Base-by-base conservation (phyloP, 2,888 invertebrate genomes). In the Andrena fulva region DNA sequence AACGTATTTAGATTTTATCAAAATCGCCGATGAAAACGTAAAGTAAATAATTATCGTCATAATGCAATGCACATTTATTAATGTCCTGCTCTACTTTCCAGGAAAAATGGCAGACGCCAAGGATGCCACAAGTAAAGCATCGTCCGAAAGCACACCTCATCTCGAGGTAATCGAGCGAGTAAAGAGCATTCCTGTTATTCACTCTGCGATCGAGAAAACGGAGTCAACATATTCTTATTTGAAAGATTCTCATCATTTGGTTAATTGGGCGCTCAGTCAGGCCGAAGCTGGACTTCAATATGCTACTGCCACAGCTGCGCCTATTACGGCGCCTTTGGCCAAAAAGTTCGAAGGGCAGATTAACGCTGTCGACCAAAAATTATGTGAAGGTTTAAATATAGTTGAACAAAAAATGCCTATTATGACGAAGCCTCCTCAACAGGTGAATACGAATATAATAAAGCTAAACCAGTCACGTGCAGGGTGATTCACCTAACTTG, bases 401-500 rank as follows among this genome's bases (percentile, higher is more conserved):
- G 94, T 96, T 1, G 95, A 96, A 92, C 91, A 94, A 70, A 95
- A 95, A 91, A 93, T 95, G 1, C 95, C 95, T 0, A 94, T 95
- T 2, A 95, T 95, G 0, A 96, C 95, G 87, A 91, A 95, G 79
- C 95, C 95, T 54, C 95, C 96, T 7, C 92, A 94, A 85, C 95
- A 95, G 93, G 95, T 95, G 92, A 88, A 42, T 33, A 54, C 4
- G 0, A n/a, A 20, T 27, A 5, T 42, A 20, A 20, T 16, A 64
- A 29, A 48, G 27, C 27, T 48, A n/a, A 27, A 27, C 8, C 16
- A 59, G 8, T 29, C 12, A 52, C 63, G 2, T 29, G 4, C 29
- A 29, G 29, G 29, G 29, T 29, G 29, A 29, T 29, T 29, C 29
- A 29, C 29, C 29, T 29, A 29, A 29, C 29, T 29, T 29, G 29